Percentiles rank a stretch among this genome's conserved stretches.
Evolutionary conservation across 2,888 invertebrate genomes (phyloP).

Genomic region (Mesorhabditis belari): DNA sequence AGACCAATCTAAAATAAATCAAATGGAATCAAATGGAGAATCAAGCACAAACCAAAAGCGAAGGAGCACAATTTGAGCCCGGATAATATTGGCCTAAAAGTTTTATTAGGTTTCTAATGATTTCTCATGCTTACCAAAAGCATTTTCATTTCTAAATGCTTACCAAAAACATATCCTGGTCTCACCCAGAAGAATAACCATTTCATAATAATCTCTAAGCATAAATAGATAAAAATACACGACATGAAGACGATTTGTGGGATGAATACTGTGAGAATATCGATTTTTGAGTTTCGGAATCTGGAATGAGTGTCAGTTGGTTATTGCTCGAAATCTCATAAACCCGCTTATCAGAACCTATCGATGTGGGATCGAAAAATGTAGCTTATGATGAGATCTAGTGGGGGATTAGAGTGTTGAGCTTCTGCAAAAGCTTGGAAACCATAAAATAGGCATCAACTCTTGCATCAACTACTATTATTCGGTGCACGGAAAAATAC

Average conservation of each 20-base stretch:
- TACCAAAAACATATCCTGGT: conserved; percentile 25
- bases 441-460: too few species aligned
- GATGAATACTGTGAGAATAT: conserved; percentile 83
- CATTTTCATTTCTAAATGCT: background rate
- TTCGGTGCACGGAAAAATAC: background rate
- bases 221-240: conserved; percentile 89
- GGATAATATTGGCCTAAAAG: conserved; percentile 45
- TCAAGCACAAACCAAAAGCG: conserved; percentile 13
- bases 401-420: background rate
- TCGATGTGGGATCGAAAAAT: too few species aligned
- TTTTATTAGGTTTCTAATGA: background rate
- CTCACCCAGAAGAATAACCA: conserved; percentile 57
- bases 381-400: background rate
- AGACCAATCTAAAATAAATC: conserved; percentile 40
- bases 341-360: too few species aligned
- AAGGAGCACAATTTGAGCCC: conserved; percentile 53
- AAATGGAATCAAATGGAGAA: background rate
- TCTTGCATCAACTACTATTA: background rate
- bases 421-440: background rate
- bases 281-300: conserved; percentile 64
- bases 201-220: conserved; percentile 58
- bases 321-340: too few species aligned
- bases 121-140: background rate
- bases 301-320: conserved; percentile 53
- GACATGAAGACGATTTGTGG: conserved; percentile 85